Conservation (phyloP, 2,113 vertebrate species). For the Ursus arctos region DNA sequence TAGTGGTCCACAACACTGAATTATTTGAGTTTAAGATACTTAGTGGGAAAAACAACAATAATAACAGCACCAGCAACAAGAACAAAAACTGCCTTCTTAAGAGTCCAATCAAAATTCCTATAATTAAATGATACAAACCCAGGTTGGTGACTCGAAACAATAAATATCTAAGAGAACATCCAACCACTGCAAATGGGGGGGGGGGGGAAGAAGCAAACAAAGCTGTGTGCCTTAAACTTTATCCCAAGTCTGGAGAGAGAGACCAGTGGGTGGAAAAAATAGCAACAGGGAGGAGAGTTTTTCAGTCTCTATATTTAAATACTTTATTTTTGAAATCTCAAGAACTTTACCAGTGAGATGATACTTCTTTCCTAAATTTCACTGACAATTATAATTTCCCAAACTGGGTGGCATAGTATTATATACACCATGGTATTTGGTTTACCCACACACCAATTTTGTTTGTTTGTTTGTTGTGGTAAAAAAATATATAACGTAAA, state of each 20-base stretch:
- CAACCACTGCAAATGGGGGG: background rate
- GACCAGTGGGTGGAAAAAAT: background rate
- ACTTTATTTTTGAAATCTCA: conserved; percentile 65
- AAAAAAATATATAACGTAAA: background rate
- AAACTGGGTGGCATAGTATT: background rate
- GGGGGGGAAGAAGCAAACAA: background rate
- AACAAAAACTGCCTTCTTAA: background rate
- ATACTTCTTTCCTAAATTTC: conserved; percentile 54
- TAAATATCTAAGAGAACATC: background rate
- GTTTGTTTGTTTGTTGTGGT: conserved; percentile 10
- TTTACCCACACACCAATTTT: background rate
- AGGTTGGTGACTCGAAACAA: background rate
- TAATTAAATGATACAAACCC: background rate
- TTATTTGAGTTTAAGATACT: background rate
- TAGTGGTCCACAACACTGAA: background rate
- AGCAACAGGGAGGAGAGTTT: background rate
- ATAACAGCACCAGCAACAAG: background rate
- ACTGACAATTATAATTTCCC: conserved; percentile 58
- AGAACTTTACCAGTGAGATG: background rate
- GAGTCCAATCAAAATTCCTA: background rate
- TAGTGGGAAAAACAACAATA: background rate
- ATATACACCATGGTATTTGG: conserved; percentile 15
- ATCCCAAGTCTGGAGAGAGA: conserved; percentile 23
- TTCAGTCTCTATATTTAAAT: conserved; percentile 62
- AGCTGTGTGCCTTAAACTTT: background rate